Conservation (phyloP, 2,113 vertebrate species). For the Leptodactylus fuscus region DNA sequence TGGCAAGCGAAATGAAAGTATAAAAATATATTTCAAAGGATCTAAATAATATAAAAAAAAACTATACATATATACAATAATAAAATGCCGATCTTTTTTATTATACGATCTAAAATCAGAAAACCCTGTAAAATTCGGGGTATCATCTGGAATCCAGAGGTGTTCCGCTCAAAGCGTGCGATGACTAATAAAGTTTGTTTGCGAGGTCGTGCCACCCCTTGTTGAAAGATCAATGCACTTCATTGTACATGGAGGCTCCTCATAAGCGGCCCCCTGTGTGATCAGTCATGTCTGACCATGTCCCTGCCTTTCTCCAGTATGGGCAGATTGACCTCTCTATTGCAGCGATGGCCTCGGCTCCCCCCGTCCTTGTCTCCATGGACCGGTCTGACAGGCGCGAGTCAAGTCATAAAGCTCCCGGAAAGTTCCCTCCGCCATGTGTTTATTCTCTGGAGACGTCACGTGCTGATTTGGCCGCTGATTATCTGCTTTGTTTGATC, state of each 20-base stretch:
- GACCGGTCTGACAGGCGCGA: background rate
- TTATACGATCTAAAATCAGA: too few species aligned
- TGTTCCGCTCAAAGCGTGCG: background rate
- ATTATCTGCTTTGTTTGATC: slow-evolving; percentile 86
- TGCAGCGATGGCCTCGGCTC: background rate
- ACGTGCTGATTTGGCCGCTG: slow-evolving; percentile 69
- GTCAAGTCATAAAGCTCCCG: slow-evolving; percentile 41
- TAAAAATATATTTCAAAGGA: too few species aligned
- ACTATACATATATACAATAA: too few species aligned
- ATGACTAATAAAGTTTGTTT: slow-evolving; percentile 18
- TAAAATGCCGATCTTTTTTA: too few species aligned
- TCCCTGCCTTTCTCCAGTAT: slow-evolving; percentile 36
- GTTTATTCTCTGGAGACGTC: slow-evolving; percentile 67
- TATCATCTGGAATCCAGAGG: background rate
- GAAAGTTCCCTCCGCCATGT: slow-evolving; percentile 62
- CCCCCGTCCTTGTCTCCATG: background rate
- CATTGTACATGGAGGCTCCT: slow-evolving; percentile 30
- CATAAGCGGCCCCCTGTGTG: slow-evolving; percentile 31
- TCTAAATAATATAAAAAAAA: too few species aligned
- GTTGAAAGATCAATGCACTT: slow-evolving; percentile 71
- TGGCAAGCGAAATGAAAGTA: too few species aligned
- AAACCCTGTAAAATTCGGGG: too few species aligned
- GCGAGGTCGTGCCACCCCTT: slow-evolving; percentile 67
- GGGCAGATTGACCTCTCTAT: slow-evolving; percentile 7
- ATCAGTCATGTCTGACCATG: slow-evolving; percentile 47